Conservation (phyloP, 2,888 invertebrate genomes). For the Lysandra coridon region DNA sequence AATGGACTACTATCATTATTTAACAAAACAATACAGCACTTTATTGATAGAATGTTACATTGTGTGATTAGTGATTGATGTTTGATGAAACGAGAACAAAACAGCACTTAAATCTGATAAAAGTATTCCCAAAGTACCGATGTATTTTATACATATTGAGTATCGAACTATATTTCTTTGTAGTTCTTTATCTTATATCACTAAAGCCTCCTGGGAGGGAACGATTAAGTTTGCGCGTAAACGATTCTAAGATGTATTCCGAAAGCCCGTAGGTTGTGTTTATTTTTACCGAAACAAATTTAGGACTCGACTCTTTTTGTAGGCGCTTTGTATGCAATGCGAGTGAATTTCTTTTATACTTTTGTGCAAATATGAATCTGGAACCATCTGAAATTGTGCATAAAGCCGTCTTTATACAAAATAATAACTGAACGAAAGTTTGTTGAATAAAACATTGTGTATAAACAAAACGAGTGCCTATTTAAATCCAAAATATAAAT, state of each 20-base stretch:
- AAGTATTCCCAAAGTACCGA: conserved; percentile 41
- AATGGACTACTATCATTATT: not conserved
- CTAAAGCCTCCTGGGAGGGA: conserved; percentile 35
- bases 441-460: conserved; percentile 33
- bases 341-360: conserved; percentile 35
- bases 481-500: not conserved
- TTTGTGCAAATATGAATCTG: conserved; percentile 39
- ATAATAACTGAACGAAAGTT: conserved; percentile 32
- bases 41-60: not conserved
- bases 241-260: conserved; percentile 33
- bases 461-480: conserved; percentile 26
- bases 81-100: not conserved
- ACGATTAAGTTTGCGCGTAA: conserved; percentile 35
- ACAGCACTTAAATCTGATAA: not conserved
- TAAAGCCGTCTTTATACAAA: conserved; percentile 37
- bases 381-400: conserved; percentile 37
- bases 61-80: not conserved
- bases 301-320: conserved; percentile 32
- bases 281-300: conserved; percentile 30
- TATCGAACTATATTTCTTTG: conserved; percentile 40
- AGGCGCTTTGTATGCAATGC: conserved; percentile 37
- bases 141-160: conserved; percentile 37
- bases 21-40: not conserved
- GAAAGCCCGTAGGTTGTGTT: conserved; percentile 31
- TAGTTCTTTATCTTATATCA: conserved; percentile 35